Evolutionary conservation across 2,888 invertebrate genomes (phyloP).

Genomic region (Cryptus armator): DNA sequence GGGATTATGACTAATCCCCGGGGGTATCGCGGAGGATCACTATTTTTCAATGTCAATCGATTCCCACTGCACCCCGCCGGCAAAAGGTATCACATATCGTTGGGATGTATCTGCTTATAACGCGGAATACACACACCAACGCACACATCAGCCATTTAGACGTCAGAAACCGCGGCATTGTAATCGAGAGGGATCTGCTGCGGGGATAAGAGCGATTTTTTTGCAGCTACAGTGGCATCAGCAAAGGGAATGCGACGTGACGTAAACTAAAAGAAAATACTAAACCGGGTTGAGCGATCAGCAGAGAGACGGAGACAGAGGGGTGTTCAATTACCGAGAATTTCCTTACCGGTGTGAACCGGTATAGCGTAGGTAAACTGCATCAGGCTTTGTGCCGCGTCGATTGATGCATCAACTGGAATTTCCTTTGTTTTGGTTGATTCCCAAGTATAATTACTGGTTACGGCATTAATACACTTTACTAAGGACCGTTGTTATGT

Average conservation of each 20-base stretch:
- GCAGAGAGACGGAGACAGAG: constrained; percentile 8
- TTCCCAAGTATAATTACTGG: neutral
- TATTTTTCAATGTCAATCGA: too few species aligned
- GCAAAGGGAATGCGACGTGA: constrained; percentile 1
- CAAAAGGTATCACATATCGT: too few species aligned
- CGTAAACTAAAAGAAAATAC: neutral
- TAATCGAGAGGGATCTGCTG: constrained; percentile 8
- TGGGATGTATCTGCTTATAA: too few species aligned
- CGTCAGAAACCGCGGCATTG: neutral
- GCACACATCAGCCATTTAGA: too few species aligned
- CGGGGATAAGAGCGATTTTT: neutral
- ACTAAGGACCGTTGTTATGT: too few species aligned
- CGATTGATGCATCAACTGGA: constrained; percentile 45
- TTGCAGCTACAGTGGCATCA: constrained; percentile 4
- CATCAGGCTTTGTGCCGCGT: constrained; percentile 39
- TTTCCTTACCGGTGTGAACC: constrained; percentile 32
- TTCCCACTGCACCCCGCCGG: too few species aligned
- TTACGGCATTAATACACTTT: neutral
- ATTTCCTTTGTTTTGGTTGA: constrained; percentile 44
- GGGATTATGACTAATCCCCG: too few species aligned
- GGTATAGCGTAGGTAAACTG: constrained; percentile 33
- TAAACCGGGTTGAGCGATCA: neutral
- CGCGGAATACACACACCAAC: too few species aligned
- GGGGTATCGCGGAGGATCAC: too few species aligned
- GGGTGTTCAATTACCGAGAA: constrained; percentile 58